Evolutionary conservation across 2,797 vertebrate genomes (phyloP).

Genomic region (Bradypodion ventrale): DNA sequence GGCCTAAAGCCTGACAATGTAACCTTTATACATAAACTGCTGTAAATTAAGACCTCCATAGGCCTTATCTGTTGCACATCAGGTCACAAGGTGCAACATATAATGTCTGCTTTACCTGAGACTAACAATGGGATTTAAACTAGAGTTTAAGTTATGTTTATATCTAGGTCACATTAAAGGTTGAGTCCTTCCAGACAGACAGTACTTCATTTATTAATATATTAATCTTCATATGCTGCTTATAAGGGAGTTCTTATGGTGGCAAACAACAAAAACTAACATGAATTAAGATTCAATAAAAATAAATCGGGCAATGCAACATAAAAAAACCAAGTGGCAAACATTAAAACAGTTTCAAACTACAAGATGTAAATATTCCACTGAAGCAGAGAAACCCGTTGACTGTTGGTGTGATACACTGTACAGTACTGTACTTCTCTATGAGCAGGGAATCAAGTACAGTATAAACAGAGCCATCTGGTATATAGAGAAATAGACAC

Average conservation of each 20-base stretch:
- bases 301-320: not conserved
- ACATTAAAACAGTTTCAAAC: not conserved
- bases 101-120: too few species aligned
- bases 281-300: not conserved
- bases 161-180: not conserved
- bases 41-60: too few species aligned
- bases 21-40: too few species aligned
- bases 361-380: not conserved
- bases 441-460: not conserved
- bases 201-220: not conserved
- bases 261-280: not conserved
- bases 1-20: too few species aligned
- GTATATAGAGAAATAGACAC: not conserved
- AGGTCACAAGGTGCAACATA: too few species aligned
- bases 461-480: slow-evolving; percentile 17
- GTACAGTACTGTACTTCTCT: not conserved
- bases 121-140: too few species aligned
- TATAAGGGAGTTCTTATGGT: not conserved
- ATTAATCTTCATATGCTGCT: not conserved
- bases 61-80: too few species aligned
- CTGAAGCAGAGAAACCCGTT: not conserved
- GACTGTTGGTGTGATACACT: not conserved
- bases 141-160: not conserved
- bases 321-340: not conserved
- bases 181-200: not conserved